Conservation (phyloP, 2,888 invertebrate species). For the Cheilosia urbana region DNA sequence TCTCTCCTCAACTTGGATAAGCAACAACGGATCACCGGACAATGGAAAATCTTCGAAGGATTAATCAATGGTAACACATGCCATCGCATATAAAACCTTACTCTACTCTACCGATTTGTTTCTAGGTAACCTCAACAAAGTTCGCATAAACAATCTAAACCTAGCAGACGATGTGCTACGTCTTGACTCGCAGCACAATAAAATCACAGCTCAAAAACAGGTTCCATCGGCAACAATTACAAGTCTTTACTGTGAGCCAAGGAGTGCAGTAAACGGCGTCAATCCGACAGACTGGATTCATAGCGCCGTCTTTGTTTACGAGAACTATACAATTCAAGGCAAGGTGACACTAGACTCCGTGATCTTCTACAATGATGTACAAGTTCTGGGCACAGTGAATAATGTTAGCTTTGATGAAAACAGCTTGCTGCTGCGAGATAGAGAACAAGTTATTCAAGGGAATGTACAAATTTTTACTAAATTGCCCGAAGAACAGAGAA, state of each 20-base stretch:
- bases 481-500: slow-evolving; percentile 76
- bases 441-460: slow-evolving; percentile 78
- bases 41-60: slow-evolving; percentile 79
- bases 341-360: slow-evolving; percentile 80
- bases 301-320: slow-evolving; percentile 83
- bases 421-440: slow-evolving; percentile 81
- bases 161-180: slow-evolving; percentile 85
- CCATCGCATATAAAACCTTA: background rate
- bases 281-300: slow-evolving; percentile 84
- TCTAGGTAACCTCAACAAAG: slow-evolving; percentile 81
- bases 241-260: slow-evolving; percentile 80
- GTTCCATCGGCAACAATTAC: slow-evolving; percentile 82
- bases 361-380: slow-evolving; percentile 80
- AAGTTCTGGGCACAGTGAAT: slow-evolving; percentile 81
- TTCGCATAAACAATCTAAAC: slow-evolving; percentile 84
- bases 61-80: slow-evolving; percentile 72
- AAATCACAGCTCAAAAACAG: slow-evolving; percentile 84
- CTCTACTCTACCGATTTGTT: background rate
- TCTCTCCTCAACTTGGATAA: slow-evolving; percentile 82
- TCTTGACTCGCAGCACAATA: slow-evolving; percentile 81
- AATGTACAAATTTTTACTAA: slow-evolving; percentile 79
- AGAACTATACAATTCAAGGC: slow-evolving; percentile 83
- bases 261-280: slow-evolving; percentile 83
- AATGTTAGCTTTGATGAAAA: slow-evolving; percentile 82
- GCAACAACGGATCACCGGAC: slow-evolving; percentile 83